Base-by-base conservation (phyloP, 1,140 invertebrate species). In the Aethina tumida region DNA sequence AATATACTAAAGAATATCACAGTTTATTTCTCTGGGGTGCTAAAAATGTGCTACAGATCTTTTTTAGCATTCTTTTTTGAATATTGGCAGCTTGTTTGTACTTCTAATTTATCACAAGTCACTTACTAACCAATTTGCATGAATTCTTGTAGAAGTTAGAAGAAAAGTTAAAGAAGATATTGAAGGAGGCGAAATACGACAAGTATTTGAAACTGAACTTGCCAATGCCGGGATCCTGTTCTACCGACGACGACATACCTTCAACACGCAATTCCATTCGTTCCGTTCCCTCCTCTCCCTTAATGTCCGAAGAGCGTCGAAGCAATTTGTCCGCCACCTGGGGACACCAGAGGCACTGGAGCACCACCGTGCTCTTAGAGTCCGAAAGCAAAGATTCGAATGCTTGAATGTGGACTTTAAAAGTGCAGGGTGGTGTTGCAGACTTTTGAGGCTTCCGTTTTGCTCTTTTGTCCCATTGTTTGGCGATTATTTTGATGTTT, bases 301-400 rank as follows among this genome's bases (percentile, higher is more conserved):
- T 45, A 30, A 25, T 49, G 20, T 25, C 43, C 8, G 40, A 47
- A 10, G 26, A 42, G 27, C 6, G 14, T 33, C 16, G 3, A 10
- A 19, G 15, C 10, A 12, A 19, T 13, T 29, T 35, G 4, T 32
- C 42, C 25, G 43, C 53, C 17, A 43, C 38, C 22, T 59, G 55
- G 53, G 56, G 59, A 2, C 55, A 55, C 27, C 45, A 53, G 20
- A 49, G 59, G 21, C 50, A 52, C 9, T 61, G 57, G 56, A 57
- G 53, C 33, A 55, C 54, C 1, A 45, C 53, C 21, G 26, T 48
- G 13, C 16, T n/a, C n/a, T n/a, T n/a, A n/a, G n/a, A n/a, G n/a
- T n/a, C n/a, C n/a, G n/a, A n/a, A n/a, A n/a, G n/a, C n/a, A n/a
- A n/a, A n/a, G n/a, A n/a, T n/a, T n/a, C n/a, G n/a, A n/a, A n/a